These are phyloP conservation scores for Cinara cedri DNA, from an alignment of 2,888 invertebrate species.

Conservation along the genomic window DNA sequence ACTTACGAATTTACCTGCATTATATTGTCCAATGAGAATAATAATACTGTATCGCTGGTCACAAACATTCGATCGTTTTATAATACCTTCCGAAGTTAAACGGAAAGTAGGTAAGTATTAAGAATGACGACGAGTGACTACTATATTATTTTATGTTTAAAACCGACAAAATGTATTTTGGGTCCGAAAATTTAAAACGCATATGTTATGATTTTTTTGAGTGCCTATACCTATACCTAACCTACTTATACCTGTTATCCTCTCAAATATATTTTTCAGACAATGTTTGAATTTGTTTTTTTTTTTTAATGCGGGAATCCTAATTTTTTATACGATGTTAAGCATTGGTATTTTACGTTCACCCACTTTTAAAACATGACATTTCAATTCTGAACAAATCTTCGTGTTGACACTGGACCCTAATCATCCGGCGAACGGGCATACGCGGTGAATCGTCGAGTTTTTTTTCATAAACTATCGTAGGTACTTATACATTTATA, in stretches of 20 bases:
- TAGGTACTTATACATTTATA: not conserved
- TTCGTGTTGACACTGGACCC: not conserved
- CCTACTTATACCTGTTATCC: no score
- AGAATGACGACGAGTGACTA: no score
- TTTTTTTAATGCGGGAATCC: not conserved
- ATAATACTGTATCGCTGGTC: no score
- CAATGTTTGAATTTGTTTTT: no score
- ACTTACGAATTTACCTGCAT: not conserved
- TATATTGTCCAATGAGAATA: not conserved
- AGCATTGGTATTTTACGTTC: not conserved
- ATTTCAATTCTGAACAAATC: not conserved
- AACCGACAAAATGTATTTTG: no score
- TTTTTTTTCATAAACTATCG: not conserved
- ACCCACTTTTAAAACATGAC: conserved; percentile 1
- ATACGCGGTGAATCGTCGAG: not conserved
- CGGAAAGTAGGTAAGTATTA: not conserved
- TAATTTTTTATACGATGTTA: not conserved
- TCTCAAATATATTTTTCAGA: no score
- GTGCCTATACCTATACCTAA: no score
- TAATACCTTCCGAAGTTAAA: not conserved
- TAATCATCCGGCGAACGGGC: not conserved
- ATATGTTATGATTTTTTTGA: not conserved
- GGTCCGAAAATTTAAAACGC: no score
- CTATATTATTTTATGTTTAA: not conserved
- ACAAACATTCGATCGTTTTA: no score